phyloP scores from a whole-genome alignment of 2,888 invertebrate genomes.

The Exephanes ischioxanthus region DNA sequence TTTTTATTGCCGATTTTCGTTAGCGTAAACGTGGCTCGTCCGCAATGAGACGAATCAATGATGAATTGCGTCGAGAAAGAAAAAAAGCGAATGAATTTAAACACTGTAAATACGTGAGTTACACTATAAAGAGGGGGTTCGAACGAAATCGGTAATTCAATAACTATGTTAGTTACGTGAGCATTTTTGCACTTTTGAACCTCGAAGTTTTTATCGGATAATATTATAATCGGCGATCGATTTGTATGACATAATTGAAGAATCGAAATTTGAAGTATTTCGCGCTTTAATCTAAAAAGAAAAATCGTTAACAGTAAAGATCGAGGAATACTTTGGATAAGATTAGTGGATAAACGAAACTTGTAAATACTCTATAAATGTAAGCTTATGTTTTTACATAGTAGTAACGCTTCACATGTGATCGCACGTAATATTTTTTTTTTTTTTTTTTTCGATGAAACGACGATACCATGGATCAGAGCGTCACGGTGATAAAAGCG shows the following conservation, averaged over 20 bases:
- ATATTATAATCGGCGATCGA: constrained; percentile 13
- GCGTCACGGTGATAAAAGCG: constrained; percentile 18
- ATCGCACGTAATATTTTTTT: constrained; percentile 52
- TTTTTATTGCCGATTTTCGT: constrained; percentile 23
- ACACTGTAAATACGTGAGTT: constrained; percentile 58
- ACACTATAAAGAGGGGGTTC: constrained; percentile 33
- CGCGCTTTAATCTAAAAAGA: constrained; percentile 5
- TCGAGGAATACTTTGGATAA: constrained; percentile 22
- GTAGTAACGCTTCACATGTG: constrained; percentile 57
- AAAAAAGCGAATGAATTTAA: constrained; percentile 27
- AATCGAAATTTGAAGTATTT: constrained; percentile 28
- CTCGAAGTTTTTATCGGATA: constrained; percentile 41
- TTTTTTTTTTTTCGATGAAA: constrained; percentile 38
- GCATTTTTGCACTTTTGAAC: constrained; percentile 51
- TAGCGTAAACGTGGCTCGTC: constrained; percentile 20
- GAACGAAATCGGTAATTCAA: constrained; percentile 35
- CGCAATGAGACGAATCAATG: constrained; percentile 12
- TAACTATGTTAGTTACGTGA: constrained; percentile 33
- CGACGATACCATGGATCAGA: not conserved
- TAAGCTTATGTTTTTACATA: constrained; percentile 63
- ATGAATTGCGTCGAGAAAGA: not conserved
- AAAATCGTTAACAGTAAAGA: constrained; percentile 29
- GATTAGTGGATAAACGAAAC: constrained; percentile 46
- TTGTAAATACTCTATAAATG: constrained; percentile 63
- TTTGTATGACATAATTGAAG: constrained; percentile 22